Evolutionary conservation across 2,113 vertebrate species (phyloP), one percentile per base, ranked within the genome.

Genomic region (Coryphaenoides rupestris): DNA sequence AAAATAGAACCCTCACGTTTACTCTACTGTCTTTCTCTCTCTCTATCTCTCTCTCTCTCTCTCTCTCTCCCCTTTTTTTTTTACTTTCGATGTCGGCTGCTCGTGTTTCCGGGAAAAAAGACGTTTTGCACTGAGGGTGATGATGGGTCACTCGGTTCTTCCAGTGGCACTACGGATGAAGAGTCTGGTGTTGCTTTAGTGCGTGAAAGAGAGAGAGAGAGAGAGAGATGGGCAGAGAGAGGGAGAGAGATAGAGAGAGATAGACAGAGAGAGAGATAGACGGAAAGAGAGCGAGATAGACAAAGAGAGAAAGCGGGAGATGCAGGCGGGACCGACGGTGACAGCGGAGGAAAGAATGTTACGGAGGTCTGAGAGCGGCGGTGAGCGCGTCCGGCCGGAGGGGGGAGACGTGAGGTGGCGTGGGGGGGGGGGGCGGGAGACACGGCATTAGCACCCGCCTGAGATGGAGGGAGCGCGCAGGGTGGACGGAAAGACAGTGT

Each of bases 301-400:
- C 60, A 67, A 66, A 76, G 80, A 77, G 21, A 52, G 68, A 33
- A 12, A 40, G 9, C 74, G 70, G 74, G 72, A 70, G 84, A 89
- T 77, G 84, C 86, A 90, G 89, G 89, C 88, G 73, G 80, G 80
- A 86, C 84, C n/a, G n/a, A 81, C 74, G 75, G 77, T 91, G 88
- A 92, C 89, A 86, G 80, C 33, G 62, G 81, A 86, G 89, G 89
- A 91, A 91, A 90, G 87, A 92, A 91, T 90, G 89, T 90, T 90
- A 87, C 85, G 84, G 75, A 72, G 75, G 79, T 73, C 86, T 85
- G 83, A 87, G 86, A 88, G 86, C 57, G 74, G 59, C 46, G 52
- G 75, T 52, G 80, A 82, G 68, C 79, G 75, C 69, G 81, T 69
- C 21, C 75, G 69, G 23, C 19, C 49, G 19, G 19, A 61, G 54